A percentile compares a stretch with the other conserved stretches of the same genome.
Conservation (phyloP, 2,113 vertebrate genomes). For the Ceratotherium simum region DNA sequence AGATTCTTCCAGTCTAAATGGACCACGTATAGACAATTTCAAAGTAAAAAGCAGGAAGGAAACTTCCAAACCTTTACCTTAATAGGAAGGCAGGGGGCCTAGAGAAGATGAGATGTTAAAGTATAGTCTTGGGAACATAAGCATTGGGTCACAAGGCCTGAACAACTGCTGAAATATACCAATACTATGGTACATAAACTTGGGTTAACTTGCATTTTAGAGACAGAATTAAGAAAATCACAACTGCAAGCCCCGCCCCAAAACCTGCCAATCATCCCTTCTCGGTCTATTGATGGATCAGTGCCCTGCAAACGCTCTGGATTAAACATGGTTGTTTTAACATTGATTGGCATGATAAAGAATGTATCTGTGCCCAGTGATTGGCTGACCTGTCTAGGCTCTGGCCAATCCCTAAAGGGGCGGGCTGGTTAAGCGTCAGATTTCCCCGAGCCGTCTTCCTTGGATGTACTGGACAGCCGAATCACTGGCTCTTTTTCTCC, state of each 20-base stretch:
- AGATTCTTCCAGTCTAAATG: background rate
- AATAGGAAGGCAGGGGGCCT: too few species aligned
- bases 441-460: background rate
- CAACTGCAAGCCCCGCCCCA: background rate
- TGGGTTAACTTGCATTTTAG: background rate
- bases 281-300: slow-evolving; percentile 28
- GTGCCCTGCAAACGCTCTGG: background rate
- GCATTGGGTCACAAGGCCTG: background rate
- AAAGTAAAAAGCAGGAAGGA: background rate
- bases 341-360: slow-evolving; percentile 54
- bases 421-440: slow-evolving; percentile 60
- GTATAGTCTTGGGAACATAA: background rate
- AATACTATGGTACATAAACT: background rate
- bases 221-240: background rate
- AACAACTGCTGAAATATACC: background rate
- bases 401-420: slow-evolving; percentile 73
- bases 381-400: slow-evolving; percentile 28
- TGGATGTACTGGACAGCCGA: background rate
- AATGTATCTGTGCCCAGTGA: slow-evolving; percentile 1
- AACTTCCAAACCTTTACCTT: background rate
- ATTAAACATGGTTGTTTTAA: background rate
- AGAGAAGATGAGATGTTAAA: background rate
- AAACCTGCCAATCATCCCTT: background rate
- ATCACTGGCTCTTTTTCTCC: background rate
- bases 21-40: background rate